Evolutionary conservation across 1,140 invertebrate species (phyloP).

Genomic region (Eulimnadia texana): DNA sequence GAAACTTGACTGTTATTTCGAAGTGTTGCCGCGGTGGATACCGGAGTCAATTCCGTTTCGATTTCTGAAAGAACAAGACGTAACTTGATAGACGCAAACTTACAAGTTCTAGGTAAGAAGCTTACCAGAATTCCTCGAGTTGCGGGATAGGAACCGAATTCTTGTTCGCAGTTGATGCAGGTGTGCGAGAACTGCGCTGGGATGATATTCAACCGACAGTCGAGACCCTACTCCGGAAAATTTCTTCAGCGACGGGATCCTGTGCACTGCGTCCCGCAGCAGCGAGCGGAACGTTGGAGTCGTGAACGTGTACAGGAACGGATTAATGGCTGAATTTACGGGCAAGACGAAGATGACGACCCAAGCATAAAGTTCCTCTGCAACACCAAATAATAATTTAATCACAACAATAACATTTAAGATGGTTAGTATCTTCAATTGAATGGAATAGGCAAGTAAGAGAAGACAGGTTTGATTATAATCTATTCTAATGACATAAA

Average conservation of each 20-base stretch:
- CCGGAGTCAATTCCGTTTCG: no score
- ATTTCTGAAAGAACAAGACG: no score
- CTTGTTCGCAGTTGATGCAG: neutral
- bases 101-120: no score
- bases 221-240: neutral
- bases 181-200: neutral
- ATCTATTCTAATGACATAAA: no score
- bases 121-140: neutral
- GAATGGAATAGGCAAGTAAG: no score
- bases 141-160: neutral
- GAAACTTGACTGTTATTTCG: no score
- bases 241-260: neutral
- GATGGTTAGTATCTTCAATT: neutral
- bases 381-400: slow-evolving; percentile 19
- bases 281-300: slow-evolving; percentile 39
- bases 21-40: no score
- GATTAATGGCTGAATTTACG: slow-evolving; percentile 62
- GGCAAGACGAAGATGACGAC: slow-evolving; percentile 60
- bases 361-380: slow-evolving; percentile 53
- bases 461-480: no score
- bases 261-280: slow-evolving; percentile 1
- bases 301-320: slow-evolving; percentile 62
- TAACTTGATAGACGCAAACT: no score
- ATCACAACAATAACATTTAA: neutral
- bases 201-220: neutral